Percentiles rank a stretch among this genome's conserved stretches.
phyloP scores from a whole-genome alignment of 2,113 vertebrate species.

The Mugil cephalus region DNA sequence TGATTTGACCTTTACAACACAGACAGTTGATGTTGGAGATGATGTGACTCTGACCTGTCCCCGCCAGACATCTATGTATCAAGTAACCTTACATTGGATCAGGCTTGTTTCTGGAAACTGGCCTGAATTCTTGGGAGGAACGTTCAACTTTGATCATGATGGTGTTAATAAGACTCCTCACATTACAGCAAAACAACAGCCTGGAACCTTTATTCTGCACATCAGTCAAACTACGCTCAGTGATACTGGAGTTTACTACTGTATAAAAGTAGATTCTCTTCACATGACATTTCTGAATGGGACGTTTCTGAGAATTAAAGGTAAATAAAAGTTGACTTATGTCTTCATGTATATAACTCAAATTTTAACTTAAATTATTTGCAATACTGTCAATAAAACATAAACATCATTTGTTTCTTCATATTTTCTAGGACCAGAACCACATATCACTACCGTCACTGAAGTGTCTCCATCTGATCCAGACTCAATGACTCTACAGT shows the following conservation, averaged over 20 bases:
- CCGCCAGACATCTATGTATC: accelerated
- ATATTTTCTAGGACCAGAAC: constrained; percentile 10
- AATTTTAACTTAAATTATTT: neutral
- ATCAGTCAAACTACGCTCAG: constrained; percentile 3
- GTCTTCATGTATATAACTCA: accelerated
- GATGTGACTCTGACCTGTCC: constrained; percentile 35
- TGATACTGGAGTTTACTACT: constrained; percentile 60
- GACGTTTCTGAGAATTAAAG: constrained; percentile 26
- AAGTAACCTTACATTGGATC: constrained; percentile 26
- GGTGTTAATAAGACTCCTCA: neutral
- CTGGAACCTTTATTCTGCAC: constrained; percentile 39
- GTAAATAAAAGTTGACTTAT: neutral
- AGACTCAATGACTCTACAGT: constrained; percentile 41
- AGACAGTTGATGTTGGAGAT: constrained; percentile 30
- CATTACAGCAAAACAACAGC: constrained; percentile 37
- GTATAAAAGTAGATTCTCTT: neutral
- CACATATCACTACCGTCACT: neutral
- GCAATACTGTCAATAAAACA: neutral
- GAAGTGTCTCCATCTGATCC: too few relatives aligned
- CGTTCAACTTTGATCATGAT: accelerated
- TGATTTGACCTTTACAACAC: neutral
- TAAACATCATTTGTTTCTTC: neutral
- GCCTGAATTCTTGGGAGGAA: constrained; percentile 44
- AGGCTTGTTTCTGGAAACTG: constrained; percentile 44
- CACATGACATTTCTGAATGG: constrained; percentile 1